phyloP scores from a whole-genome alignment of 1,140 invertebrate species.

The Euwallacea similis region DNA sequence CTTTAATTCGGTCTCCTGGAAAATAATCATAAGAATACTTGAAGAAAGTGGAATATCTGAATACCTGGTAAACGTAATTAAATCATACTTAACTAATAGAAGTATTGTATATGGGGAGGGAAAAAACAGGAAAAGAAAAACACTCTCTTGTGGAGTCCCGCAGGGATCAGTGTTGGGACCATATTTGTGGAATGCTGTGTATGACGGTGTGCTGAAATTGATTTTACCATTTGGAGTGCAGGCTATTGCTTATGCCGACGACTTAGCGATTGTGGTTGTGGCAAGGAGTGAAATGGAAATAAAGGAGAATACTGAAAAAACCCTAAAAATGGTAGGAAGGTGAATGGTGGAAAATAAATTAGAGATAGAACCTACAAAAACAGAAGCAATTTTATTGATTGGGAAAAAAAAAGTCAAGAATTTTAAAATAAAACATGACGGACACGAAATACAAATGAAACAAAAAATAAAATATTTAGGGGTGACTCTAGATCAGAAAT shows the following conservation, averaged over 20 bases:
- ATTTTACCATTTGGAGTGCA: not conserved
- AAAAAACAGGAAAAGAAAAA: too few species aligned
- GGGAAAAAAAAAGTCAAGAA: not conserved
- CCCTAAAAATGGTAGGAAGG: not conserved
- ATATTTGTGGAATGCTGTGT: not conserved
- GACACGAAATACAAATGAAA: not conserved
- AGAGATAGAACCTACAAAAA: not conserved
- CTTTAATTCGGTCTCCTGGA: not conserved
- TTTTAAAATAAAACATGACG: not conserved
- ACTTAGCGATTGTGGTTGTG: not conserved
- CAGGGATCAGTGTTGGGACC: not conserved
- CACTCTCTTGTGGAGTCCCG: not conserved
- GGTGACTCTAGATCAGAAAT: not conserved
- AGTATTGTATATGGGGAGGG: too few species aligned
- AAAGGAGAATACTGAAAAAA: not conserved
- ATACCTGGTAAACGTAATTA: not conserved
- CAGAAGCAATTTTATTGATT: not conserved
- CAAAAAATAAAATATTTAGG: slow-evolving; percentile 1
- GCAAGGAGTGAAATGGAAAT: not conserved
- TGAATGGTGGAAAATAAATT: too few species aligned
- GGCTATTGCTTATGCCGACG: not conserved
- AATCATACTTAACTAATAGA: not conserved
- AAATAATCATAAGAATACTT: not conserved
- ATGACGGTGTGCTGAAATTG: not conserved
- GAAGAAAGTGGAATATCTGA: not conserved